Percentiles rank a stretch among this genome's conserved stretches.
These are phyloP conservation scores for Gallinago undulata DNA, from an alignment of 2,113 vertebrate genomes.

Conservation along the genomic window DNA sequence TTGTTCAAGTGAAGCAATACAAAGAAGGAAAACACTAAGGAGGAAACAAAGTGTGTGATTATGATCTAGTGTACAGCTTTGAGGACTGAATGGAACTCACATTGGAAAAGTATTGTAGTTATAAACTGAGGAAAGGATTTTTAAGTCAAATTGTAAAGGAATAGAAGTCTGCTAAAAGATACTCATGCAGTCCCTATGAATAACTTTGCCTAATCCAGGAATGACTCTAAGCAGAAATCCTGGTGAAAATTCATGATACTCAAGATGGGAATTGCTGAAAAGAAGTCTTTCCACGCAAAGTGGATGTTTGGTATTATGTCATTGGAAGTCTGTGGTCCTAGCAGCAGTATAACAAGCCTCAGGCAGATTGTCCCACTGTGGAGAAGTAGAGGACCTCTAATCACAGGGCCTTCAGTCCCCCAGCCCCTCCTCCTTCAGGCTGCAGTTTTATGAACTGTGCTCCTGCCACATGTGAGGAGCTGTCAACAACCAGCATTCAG, in stretches of 20 bases:
- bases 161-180: background rate
- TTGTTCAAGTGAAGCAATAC: background rate
- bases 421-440: fast-evolving
- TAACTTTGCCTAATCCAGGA: background rate
- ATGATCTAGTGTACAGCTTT: background rate
- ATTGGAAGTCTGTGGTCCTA: background rate
- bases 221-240: background rate
- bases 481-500: background rate
- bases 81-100: background rate
- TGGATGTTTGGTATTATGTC: background rate
- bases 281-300: background rate
- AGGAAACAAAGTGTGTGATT: background rate
- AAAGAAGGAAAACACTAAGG: background rate
- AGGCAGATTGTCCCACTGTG: background rate
- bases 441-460: background rate
- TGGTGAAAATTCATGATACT: background rate
- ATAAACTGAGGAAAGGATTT: background rate
- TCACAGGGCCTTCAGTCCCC: background rate
- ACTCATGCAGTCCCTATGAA: background rate
- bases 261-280: background rate
- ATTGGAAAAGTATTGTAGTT: background rate
- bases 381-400: background rate
- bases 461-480: background rate
- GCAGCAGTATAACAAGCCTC: background rate
- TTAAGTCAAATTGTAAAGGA: background rate